These are phyloP conservation scores for Eustalomyia histrio DNA, from an alignment of 2,888 invertebrate genomes.

Conservation along the genomic window DNA sequence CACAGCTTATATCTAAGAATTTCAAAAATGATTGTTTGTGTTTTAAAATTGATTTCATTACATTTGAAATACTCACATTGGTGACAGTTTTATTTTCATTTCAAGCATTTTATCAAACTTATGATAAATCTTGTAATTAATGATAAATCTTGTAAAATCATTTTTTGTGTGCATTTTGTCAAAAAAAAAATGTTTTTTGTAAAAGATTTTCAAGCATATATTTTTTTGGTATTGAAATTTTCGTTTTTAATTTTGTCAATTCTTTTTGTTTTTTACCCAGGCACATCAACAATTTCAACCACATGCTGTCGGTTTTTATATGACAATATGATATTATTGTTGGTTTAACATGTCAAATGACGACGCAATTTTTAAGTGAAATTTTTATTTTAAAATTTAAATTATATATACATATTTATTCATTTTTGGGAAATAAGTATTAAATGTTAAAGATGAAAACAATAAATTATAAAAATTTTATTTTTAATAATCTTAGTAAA, in stretches of 20 bases:
- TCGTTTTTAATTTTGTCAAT: not conserved
- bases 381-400: not conserved
- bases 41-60: not conserved
- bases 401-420: not conserved
- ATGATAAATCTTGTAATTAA: not conserved
- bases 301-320: slow-evolving; percentile 13
- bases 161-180: not conserved
- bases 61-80: not conserved
- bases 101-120: not conserved
- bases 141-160: no score
- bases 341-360: slow-evolving; percentile 49
- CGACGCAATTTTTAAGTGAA: slow-evolving; percentile 42
- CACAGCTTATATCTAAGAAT: not conserved
- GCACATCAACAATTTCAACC: not conserved
- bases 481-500: no score
- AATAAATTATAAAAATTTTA: no score
- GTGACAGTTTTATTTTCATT: not conserved
- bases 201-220: not conserved
- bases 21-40: not conserved
- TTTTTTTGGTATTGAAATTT: not conserved
- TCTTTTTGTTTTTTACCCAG: not conserved
- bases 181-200: not conserved
- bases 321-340: slow-evolving; percentile 47
- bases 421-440: no score
- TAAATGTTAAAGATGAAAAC: no score